A percentile compares a stretch with the other conserved stretches of the same genome.
Evolutionary conservation across 1,140 invertebrate genomes (phyloP).

Genomic region (Melipona quadrifasciata): DNA sequence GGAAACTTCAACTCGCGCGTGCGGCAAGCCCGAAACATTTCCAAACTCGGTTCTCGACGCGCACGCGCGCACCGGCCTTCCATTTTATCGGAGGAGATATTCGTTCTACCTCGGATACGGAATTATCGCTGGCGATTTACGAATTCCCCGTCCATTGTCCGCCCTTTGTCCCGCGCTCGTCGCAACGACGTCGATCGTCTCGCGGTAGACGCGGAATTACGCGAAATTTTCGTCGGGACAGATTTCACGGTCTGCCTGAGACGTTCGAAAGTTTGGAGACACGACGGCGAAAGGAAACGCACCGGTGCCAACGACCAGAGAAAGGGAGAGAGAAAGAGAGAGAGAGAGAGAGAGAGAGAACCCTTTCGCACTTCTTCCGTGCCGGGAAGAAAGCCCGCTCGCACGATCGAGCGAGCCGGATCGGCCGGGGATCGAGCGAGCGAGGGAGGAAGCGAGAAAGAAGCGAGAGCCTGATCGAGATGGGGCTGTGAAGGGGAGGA

Average conservation of each 20-base stretch:
- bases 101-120: background rate
- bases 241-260: slow-evolving; percentile 73
- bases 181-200: slow-evolving; percentile 36
- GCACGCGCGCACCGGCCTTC: background rate
- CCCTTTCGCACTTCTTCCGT: background rate
- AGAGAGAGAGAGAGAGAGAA: slow-evolving; percentile 19
- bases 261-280: slow-evolving; percentile 70
- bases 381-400: slow-evolving; percentile 26
- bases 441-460: background rate
- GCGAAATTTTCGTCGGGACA: slow-evolving; percentile 65
- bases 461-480: background rate
- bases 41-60: background rate
- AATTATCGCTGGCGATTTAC: slow-evolving; percentile 44
- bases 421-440: no score
- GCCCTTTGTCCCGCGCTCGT: slow-evolving; percentile 1
- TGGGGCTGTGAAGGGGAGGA: background rate
- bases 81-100: background rate
- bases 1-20: background rate
- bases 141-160: slow-evolving; percentile 51
- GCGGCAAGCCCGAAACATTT: slow-evolving; percentile 6
- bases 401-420: slow-evolving; percentile 16
- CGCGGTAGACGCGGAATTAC: slow-evolving; percentile 50
- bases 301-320: slow-evolving; percentile 12
- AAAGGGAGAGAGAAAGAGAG: slow-evolving; percentile 17
- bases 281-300: slow-evolving; percentile 53